phyloP scores from a whole-genome alignment of 2,113 vertebrate species.

The Numida meleagris region DNA sequence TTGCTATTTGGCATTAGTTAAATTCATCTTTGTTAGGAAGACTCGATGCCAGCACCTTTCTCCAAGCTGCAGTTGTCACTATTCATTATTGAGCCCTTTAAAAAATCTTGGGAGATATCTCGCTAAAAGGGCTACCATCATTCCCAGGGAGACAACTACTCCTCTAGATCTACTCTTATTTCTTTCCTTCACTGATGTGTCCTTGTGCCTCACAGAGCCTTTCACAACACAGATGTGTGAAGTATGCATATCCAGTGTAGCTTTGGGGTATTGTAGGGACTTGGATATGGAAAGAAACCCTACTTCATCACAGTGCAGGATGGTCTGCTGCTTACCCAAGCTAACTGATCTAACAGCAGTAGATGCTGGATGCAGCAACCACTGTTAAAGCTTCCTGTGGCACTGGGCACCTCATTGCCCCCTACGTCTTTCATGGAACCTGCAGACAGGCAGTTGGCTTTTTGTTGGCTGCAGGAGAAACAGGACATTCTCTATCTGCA shows the following conservation, averaged over 20 bases:
- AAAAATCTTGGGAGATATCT: background rate
- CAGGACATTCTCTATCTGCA: background rate
- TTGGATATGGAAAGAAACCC: background rate
- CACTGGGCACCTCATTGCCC: background rate
- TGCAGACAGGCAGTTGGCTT: rapidly evolving
- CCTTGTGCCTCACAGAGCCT: background rate
- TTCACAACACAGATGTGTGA: background rate
- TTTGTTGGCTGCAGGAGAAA: background rate
- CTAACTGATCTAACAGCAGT: rapidly evolving
- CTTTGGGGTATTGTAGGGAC: background rate
- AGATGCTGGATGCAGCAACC: background rate
- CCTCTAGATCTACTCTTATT: background rate
- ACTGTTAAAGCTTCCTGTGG: background rate
- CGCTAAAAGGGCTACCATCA: rapidly evolving
- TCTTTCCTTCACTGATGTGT: background rate
- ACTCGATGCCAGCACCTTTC: background rate
- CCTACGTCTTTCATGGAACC: rapidly evolving
- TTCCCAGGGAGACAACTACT: background rate
- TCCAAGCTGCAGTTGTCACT: background rate
- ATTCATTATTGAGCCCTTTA: background rate
- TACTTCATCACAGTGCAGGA: background rate
- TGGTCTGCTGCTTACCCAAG: background rate
- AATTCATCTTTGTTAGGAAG: background rate
- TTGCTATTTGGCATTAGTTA: background rate
- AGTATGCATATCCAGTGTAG: background rate